Evolutionary conservation across 2,888 invertebrate genomes (phyloP), one percentile per base, ranked within the genome.

Genomic region (Sesamia inferens): DNA sequence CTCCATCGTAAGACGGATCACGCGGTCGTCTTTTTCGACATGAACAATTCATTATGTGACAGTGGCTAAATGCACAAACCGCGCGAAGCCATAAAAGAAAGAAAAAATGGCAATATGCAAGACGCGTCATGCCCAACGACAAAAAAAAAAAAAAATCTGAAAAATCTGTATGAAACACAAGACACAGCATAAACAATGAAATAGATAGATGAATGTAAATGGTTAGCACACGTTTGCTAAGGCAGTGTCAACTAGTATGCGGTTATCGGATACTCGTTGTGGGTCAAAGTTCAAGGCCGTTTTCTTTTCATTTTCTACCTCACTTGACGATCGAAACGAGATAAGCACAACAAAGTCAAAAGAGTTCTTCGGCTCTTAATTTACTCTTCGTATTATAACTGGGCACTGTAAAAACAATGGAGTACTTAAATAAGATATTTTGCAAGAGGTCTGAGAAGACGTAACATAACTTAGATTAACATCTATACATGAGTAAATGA

Each of bases 251-350:
- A 48, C 58, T n/a, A 59, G 68, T 68, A 59, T 76, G 70, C 77
- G 57, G 39, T 64, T 58, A 74, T 75, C 16, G 13, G 74, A 67
- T 64, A 67, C 39, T 66, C 64, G 62, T 64, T 69, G 71, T 71
- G 63, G 74, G 74, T 58, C 64, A 69, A 59, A 68, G 47, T 62
- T 66, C 75, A 85, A 85, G 82, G 80, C 69, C 76, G 79, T 83
- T 81, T 71, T 71, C 78, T 82, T 82, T 81, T 65, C 64, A 76
- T 81, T 76, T 72, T 44, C 7, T n/a, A 5, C 62, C 48, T 48
- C 62, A 62, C 64, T 67, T 55, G 31, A 5, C 8, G 16, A n/a
- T 57, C 42, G 48, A 65, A 51, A 14, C 22, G 39, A 31, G 47
- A 19, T n/a, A 75, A 77, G 13, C 44, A 77, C 72, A 81, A 77